Evolutionary conservation across 1,140 invertebrate genomes (phyloP).

Genomic region (Phymorhynchus buccinoides): DNA sequence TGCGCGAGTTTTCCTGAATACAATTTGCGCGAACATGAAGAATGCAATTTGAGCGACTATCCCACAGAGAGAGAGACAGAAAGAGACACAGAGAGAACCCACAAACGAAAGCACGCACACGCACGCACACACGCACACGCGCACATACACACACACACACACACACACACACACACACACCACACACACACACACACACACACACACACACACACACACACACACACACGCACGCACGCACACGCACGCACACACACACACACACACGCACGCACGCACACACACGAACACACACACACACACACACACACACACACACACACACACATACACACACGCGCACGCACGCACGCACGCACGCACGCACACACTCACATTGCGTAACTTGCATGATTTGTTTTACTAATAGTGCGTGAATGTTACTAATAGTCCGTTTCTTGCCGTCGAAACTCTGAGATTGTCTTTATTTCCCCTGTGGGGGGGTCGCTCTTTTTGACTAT

Average conservation of each 20-base stretch:
- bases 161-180: conserved; percentile 10
- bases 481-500: too few relatives aligned
- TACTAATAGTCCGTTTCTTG: too few relatives aligned
- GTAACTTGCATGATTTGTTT: too few relatives aligned
- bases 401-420: too few relatives aligned
- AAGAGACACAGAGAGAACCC: too few relatives aligned
- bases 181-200: not conserved
- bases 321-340: not conserved
- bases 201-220: not conserved
- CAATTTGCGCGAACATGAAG: too few relatives aligned
- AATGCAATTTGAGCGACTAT: too few relatives aligned
- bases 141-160: conserved; percentile 3
- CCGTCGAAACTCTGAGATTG: too few relatives aligned
- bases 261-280: not conserved
- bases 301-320: not conserved
- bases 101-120: not conserved
- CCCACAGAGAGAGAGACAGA: too few relatives aligned
- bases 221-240: not conserved
- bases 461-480: too few relatives aligned
- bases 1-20: too few relatives aligned
- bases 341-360: not conserved
- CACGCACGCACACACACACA: not conserved
- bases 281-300: not conserved
- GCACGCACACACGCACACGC: not conserved
- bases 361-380: not conserved